These are phyloP conservation scores for Vanessa tameamea DNA, from an alignment of 1,140 invertebrate species.

Conservation along the genomic window DNA sequence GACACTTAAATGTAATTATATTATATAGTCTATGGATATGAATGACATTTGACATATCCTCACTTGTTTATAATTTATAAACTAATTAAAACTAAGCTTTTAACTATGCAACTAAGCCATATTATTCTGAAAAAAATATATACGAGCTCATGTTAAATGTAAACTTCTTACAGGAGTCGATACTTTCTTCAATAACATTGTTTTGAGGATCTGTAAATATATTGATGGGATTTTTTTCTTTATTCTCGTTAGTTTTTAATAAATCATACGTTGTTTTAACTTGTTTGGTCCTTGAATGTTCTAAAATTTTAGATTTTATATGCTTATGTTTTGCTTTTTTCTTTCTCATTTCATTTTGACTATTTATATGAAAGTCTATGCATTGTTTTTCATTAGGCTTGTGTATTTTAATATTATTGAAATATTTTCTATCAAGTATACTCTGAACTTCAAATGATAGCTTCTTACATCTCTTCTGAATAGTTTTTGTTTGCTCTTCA, in stretches of 20 bases:
- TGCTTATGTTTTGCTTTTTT: neutral
- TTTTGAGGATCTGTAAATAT: neutral
- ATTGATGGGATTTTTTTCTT: neutral
- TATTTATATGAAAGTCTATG: neutral
- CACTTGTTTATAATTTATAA: too few species aligned
- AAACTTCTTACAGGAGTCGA: constrained; percentile 13
- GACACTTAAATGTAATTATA: too few species aligned
- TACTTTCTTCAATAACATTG: neutral
- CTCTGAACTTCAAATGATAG: constrained; percentile 10
- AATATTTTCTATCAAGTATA: constrained; percentile 15
- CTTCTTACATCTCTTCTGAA: constrained; percentile 32
- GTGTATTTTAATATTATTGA: constrained; percentile 1
- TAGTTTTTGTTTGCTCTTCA: constrained; percentile 29
- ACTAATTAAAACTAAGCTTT: too few species aligned
- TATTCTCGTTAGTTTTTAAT: constrained; percentile 37
- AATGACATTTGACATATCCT: too few species aligned
- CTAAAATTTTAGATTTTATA: neutral
- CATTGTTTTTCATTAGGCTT: neutral
- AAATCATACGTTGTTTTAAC: constrained; percentile 52
- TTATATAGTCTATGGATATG: too few species aligned
- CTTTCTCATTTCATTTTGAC: too few species aligned
- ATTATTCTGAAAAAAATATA: too few species aligned
- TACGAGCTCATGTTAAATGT: neutral
- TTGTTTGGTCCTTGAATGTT: neutral
- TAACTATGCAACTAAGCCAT: too few species aligned